Evolutionary conservation across 2,113 vertebrate genomes (phyloP), one percentile per base, ranked within the genome.

Genomic region (Naja naja): DNA sequence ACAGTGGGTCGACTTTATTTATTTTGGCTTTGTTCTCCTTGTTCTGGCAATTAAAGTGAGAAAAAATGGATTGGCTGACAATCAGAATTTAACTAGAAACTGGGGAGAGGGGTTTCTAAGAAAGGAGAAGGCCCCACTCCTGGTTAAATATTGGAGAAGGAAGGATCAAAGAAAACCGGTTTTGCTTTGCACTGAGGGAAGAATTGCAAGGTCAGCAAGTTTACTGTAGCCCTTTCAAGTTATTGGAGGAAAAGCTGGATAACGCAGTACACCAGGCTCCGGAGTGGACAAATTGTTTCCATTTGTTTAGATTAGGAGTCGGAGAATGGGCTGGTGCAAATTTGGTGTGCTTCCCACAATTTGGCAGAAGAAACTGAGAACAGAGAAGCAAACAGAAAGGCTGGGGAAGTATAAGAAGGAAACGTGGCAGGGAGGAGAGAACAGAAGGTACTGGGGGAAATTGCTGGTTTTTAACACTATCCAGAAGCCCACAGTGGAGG

Each of bases 151-250:
- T 2, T 16, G 11, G 25, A 47, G 49, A 91, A 94, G 22, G 58
- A 86, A 64, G 30, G 87, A 85, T 34, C 88, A 90, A 52, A 52
- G 90, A 1, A 47, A 87, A 56, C 45, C 53, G 52, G 1, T 92
- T 22, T 85, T 92, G 1, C 87, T 30, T 90, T 87, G 2, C 0
- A n/a, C 16, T 0, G 49, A 34, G n/a, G 0, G 88, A 56, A 81
- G 91, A 97, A 97, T 45, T 90, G 96, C 95, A 95, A 92, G 96
- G 93, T 98, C 96, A 97, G 96, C 97, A 92, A 89, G 43, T 92
- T 90, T 92, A 14, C 64, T 89, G 43, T 81, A 87, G 54, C 81
- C 92, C 43, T 91, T 47, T 90, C 53, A 91, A 91, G 55, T 0
- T 92, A 95, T 95, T 93, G 56, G 7, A 87, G 55, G 94, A 87